Evolutionary conservation across 1,140 invertebrate species (phyloP), one percentile per base, ranked within the genome.

Genomic region (Nymphalis io): DNA sequence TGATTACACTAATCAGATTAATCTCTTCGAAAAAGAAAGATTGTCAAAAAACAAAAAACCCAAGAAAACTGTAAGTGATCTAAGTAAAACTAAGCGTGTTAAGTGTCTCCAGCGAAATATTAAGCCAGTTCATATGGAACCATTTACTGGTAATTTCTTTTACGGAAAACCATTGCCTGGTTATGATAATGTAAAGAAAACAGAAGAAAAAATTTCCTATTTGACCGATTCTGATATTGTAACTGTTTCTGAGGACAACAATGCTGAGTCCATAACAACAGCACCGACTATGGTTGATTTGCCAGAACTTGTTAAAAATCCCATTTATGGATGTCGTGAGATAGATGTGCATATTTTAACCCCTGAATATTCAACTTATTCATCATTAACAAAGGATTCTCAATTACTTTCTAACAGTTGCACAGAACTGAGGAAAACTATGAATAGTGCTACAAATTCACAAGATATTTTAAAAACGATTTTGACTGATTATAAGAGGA

Each of bases 1-100:
- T 75, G 92, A 93, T 70, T 93, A 92, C 79, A 76, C 85, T 6
- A 93, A 92, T 72, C 92, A 93, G 81, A 87, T 93, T 64, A 71
- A 83, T 72, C 74, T 93, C 13, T 93, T 93, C 62, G 92, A 93
- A 40, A 90, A 83, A 58, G 82, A 85, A 44, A 83, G 79, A 44
- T 65, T 66, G 23, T 72, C 70, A 38, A 79, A 73, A 59, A 73
- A 53, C 60, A 90, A 82, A 70, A 87, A 80, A 79, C 87, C 84
- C 63, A 86, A 83, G 65, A 91, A 91, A 71, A 78, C 85, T 23
- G 75, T 76, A 27, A 89, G 85, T 79, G 86, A 87, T 72, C 79
- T 81, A 39, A 80, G 82, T 39, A 88, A 84, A 82, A 79, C 76
- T 70, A 76, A 61, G 27, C 82, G 86, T 69, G 74, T 86, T 53